phyloP scores from a whole-genome alignment of 1,140 invertebrate species.

The Sinella curviseta region DNA sequence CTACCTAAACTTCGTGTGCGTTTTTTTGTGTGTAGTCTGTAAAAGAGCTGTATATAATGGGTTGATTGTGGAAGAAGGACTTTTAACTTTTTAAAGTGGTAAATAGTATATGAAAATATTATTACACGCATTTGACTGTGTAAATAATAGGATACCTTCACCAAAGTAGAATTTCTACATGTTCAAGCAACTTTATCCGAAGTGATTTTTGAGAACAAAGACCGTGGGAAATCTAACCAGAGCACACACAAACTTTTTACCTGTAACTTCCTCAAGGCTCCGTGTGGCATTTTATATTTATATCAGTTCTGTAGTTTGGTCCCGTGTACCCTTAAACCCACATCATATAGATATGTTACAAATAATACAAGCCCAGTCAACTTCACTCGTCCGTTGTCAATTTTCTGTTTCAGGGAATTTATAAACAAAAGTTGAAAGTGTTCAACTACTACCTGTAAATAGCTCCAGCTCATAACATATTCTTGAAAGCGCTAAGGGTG shows the following conservation, averaged over 20 bases:
- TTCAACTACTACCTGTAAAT: too few relatives aligned
- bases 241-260: not conserved
- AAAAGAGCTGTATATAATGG: too few relatives aligned
- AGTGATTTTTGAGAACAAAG: slow-evolving; percentile 17
- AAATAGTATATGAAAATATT: not conserved
- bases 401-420: slow-evolving; percentile 22
- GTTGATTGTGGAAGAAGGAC: too few relatives aligned
- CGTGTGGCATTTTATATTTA: too few relatives aligned
- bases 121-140: not conserved
- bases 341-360: too few relatives aligned
- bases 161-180: too few relatives aligned
- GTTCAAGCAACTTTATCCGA: not conserved
- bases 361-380: not conserved
- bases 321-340: not conserved
- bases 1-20: too few relatives aligned
- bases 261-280: slow-evolving; percentile 5
- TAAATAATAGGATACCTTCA: too few relatives aligned
- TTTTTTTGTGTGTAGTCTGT: too few relatives aligned
- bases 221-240: slow-evolving; percentile 14
- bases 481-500: not conserved
- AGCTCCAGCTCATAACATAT: too few relatives aligned
- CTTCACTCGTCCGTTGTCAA: not conserved
- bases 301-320: not conserved
- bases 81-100: not conserved
- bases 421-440: slow-evolving; percentile 10